Evolutionary conservation across 1,140 invertebrate genomes (phyloP).

Genomic region (Varroa destructor): DNA sequence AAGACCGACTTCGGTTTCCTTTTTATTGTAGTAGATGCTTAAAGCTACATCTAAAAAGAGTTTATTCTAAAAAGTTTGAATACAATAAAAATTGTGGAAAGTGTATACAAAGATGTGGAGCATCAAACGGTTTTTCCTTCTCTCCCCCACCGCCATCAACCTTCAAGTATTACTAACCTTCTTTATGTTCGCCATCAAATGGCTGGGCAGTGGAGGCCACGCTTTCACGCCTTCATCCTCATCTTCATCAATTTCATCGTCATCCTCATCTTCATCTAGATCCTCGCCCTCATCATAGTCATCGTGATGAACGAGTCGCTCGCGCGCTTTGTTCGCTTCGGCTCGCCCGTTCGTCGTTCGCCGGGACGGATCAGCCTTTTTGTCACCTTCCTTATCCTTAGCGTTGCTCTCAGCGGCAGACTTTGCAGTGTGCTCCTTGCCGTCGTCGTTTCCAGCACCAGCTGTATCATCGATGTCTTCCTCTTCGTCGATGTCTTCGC

Average conservation of each 20-base stretch:
- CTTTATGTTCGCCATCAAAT: conserved; percentile 12
- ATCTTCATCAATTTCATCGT: not conserved
- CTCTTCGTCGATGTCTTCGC: conserved; percentile 3
- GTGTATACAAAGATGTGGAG: too few species aligned
- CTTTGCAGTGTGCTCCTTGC: too few species aligned
- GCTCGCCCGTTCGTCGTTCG: conserved; percentile 8
- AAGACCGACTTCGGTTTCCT: too few species aligned
- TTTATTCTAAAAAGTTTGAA: too few species aligned
- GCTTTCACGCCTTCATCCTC: conserved; percentile 10
- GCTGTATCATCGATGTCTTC: not conserved
- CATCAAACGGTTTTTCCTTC: too few species aligned
- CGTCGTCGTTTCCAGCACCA: not conserved
- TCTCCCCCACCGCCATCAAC: too few species aligned
- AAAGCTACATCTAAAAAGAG: too few species aligned
- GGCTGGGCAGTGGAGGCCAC: conserved; percentile 17
- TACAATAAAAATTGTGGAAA: too few species aligned
- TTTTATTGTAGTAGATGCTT: too few species aligned
- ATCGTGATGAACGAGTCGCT: not conserved
- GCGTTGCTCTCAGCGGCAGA: too few species aligned
- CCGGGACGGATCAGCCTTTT: too few species aligned
- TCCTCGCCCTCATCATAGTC: conserved; percentile 12
- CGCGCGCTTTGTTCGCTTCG: conserved; percentile 19
- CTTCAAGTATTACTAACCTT: not conserved
- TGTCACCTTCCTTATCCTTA: too few species aligned
- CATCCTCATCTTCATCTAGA: not conserved